Evolutionary conservation across 2,113 vertebrate species (phyloP), one percentile per base, ranked within the genome.

Genomic region (Parotia lawesii): DNA sequence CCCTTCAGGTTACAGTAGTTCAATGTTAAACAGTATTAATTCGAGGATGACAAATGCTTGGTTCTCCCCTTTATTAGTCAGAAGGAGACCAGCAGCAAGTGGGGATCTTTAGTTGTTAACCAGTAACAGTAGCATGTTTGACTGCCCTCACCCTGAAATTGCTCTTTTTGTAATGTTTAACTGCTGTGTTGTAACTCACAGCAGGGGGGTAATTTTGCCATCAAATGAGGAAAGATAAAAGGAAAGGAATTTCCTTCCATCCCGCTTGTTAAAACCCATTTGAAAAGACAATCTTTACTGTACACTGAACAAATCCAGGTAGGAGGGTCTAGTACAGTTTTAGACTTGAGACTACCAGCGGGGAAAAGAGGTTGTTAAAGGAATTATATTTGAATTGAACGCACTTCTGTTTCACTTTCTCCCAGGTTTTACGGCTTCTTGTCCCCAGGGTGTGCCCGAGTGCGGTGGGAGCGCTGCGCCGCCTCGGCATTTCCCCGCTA

Each of bases 81-180:
- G 56, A 78, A 64, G 44, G 76, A 92, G 71, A 42, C 3, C 24
- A 54, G 53, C 64, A 93, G 25, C 15, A 54, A 75, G 53, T 15
- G 51, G 51, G 85, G 67, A 94, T 70, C 84, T 91, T 22, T 14
- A 85, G 67, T 62, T 78, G 94, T 97, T 97, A 97, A 97, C 90
- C 95, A 96, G 0, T 96, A 97, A 97, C 90, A 92, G 73, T 54
- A 76, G 73, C 61, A 60, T 75, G 71, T 96, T 94, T 96, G 87
- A 94, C 90, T 94, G 83, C 82, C 64, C 67, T 95, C 85, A 77
- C 60, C 45, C 93, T 60, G 66, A 90, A 95, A 96, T 94, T 90
- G 84, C 78, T 92, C 60, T 71, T 84, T 94, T 53, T 96, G 93
- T 97, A 97, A 97, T 97, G 93, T 93, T 97, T 97, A 97, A 97